These are phyloP conservation scores for Stegana nigrithorax DNA, from an alignment of 2,888 invertebrate species.

Conservation along the genomic window DNA sequence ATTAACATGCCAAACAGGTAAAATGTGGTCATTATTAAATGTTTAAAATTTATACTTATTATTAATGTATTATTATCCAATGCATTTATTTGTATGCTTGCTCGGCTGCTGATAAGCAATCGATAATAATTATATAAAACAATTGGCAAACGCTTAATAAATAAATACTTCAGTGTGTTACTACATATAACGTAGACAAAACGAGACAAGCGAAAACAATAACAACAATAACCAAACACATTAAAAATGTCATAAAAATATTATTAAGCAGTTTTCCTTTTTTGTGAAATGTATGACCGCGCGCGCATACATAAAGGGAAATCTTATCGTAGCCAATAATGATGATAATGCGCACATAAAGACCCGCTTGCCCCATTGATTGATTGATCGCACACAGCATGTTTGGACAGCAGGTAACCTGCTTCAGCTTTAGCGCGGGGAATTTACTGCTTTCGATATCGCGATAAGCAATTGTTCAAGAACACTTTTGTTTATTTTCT, in stretches of 20 bases:
- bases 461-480: neutral
- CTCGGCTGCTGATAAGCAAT: too few relatives aligned
- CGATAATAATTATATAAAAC: too few relatives aligned
- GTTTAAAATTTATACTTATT: too few relatives aligned
- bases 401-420: too few relatives aligned
- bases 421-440: neutral
- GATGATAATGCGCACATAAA: neutral
- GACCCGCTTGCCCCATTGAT: neutral
- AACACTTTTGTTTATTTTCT: neutral
- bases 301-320: neutral
- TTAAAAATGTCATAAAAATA: neutral
- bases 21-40: too few relatives aligned
- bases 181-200: too few relatives aligned
- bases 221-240: neutral
- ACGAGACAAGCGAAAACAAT: neutral
- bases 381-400: neutral
- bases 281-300: neutral
- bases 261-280: neutral
- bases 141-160: too few relatives aligned
- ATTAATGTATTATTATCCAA: too few relatives aligned
- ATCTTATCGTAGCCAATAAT: neutral
- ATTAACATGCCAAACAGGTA: too few relatives aligned
- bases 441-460: neutral
- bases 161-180: too few relatives aligned
- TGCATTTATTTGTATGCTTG: too few relatives aligned